Conservation (phyloP, 2,888 invertebrate species). For the Ormia ochracea region DNA sequence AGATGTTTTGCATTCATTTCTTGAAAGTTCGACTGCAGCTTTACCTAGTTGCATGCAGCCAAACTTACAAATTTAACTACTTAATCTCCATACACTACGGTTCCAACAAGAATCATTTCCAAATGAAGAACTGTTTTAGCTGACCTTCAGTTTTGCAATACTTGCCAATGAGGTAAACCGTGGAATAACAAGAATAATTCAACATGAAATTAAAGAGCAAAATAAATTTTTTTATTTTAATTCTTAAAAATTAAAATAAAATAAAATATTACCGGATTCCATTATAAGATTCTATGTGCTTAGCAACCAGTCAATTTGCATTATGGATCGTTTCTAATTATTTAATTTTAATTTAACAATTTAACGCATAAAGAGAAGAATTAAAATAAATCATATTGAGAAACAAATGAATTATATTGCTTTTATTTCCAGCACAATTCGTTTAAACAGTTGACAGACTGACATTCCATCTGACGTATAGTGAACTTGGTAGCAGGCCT, state of each 20-base stretch:
- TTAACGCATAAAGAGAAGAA: too few species aligned
- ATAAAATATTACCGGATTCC: too few species aligned
- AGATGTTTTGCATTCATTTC: slow-evolving; percentile 6
- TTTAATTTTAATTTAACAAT: neutral
- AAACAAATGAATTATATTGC: too few species aligned
- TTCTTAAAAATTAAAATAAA: too few species aligned
- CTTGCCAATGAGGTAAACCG: neutral
- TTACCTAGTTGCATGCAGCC: slow-evolving; percentile 25
- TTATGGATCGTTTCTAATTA: neutral
- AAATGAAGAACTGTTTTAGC: slow-evolving; percentile 8
- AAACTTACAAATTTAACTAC: neutral
- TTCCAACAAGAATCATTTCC: neutral
- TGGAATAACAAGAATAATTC: neutral
- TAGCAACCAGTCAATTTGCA: neutral
- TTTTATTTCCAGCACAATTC: too few species aligned
- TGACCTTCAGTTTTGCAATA: slow-evolving; percentile 34
- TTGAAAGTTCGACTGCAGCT: slow-evolving; percentile 41
- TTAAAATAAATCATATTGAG: too few species aligned
- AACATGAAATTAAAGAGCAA: slow-evolving; percentile 15
- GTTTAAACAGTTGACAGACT: too few species aligned
- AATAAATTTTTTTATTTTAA: too few species aligned
- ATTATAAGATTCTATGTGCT: too few species aligned
- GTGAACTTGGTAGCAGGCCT: too few species aligned
- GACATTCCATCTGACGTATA: too few species aligned
- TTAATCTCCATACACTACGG: neutral